Evolutionary conservation across 2,888 invertebrate genomes (phyloP).

Genomic region (Cantharis flavilabris): DNA sequence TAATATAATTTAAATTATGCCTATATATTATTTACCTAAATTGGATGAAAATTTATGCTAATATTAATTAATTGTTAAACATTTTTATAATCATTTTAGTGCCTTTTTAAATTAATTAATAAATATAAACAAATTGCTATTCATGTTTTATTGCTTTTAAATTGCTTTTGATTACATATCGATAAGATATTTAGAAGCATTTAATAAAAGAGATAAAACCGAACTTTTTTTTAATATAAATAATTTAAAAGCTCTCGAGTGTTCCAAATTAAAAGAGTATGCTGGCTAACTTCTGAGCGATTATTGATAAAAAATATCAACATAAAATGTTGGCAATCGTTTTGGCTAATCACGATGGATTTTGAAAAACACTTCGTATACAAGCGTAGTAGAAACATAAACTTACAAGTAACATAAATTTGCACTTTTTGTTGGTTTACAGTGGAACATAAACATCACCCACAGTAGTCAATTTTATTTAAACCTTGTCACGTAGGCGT

Average conservation of each 20-base stretch:
- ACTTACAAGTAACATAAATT: slow-evolving; percentile 8
- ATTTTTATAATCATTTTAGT: background rate
- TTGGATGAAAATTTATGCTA: background rate
- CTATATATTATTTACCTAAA: background rate
- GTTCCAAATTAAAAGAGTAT: background rate
- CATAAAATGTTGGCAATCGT: background rate
- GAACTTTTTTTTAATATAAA: background rate
- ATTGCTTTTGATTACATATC: background rate
- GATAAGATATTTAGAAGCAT: background rate
- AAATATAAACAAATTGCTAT: background rate
- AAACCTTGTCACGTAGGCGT: slow-evolving; percentile 13
- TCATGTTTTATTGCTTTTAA: background rate
- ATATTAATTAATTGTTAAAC: background rate
- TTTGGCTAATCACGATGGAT: background rate
- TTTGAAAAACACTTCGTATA: background rate
- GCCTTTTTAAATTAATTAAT: background rate
- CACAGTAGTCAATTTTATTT: slow-evolving; percentile 17
- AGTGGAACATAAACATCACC: slow-evolving; percentile 18
- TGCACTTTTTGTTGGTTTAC: slow-evolving; percentile 16
- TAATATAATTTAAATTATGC: background rate
- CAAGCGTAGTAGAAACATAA: slow-evolving; percentile 3
- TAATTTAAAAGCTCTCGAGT: background rate
- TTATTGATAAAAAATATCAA: background rate
- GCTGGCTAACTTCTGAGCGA: background rate
- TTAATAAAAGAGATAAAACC: background rate